A percentile compares a stretch with the other conserved stretches of the same genome.
phyloP scores from a whole-genome alignment of 2,113 vertebrate genomes.

The Amia ocellicauda region DNA sequence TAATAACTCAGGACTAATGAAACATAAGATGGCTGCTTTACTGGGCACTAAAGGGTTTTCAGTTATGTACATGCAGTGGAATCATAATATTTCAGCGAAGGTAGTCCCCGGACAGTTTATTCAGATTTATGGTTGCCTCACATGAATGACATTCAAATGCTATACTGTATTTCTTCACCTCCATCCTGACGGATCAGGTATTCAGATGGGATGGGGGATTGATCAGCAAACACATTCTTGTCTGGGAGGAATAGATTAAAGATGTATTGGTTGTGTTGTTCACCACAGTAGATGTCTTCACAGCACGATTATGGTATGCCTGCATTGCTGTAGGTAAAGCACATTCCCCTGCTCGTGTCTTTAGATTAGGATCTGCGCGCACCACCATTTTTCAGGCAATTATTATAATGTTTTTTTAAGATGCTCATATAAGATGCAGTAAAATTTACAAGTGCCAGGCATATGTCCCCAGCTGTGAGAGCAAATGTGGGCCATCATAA shows the following conservation, averaged over 20 bases:
- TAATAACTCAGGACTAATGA: slow-evolving; percentile 29
- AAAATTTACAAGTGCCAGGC: slow-evolving; percentile 29
- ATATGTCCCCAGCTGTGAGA: slow-evolving; percentile 34
- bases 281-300: too few species aligned
- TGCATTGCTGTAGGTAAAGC: too few species aligned
- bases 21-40: slow-evolving; percentile 23
- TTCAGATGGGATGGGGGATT: slow-evolving; percentile 32
- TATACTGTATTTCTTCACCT: slow-evolving; percentile 18
- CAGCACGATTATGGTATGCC: too few species aligned
- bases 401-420: slow-evolving; percentile 46
- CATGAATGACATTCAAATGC: slow-evolving; percentile 31
- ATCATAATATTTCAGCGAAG: slow-evolving; percentile 18
- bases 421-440: slow-evolving; percentile 45
- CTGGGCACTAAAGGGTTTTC: slow-evolving; percentile 12
- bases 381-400: slow-evolving; percentile 53
- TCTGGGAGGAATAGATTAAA: slow-evolving; percentile 44
- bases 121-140: slow-evolving; percentile 29
- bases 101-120: slow-evolving; percentile 27
- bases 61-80: slow-evolving; percentile 13
- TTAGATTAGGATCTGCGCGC: background rate
- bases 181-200: slow-evolving; percentile 31
- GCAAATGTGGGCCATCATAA: slow-evolving; percentile 37
- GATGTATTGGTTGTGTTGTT: too few species aligned
- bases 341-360: too few species aligned
- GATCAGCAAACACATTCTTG: slow-evolving; percentile 45